phyloP scores from a whole-genome alignment of 2,888 invertebrate genomes.

The Drosophila sordidula region DNA sequence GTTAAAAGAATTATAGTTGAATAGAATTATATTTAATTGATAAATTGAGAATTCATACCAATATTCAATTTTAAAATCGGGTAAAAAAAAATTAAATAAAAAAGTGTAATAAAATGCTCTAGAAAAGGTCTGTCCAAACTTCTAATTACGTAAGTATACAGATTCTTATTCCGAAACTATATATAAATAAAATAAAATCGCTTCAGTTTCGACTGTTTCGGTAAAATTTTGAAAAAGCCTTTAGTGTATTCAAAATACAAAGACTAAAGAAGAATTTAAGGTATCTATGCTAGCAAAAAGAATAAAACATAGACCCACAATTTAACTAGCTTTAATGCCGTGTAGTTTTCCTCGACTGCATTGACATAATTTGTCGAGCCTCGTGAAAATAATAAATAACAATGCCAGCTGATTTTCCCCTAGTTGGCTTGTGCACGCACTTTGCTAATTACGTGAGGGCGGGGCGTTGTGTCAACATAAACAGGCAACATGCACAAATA shows the following conservation, averaged over 20 bases:
- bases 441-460: slow-evolving; percentile 20
- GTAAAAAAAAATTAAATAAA: too few relatives aligned
- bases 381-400: slow-evolving; percentile 21
- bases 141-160: too few relatives aligned
- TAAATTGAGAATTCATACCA: too few relatives aligned
- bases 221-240: not conserved
- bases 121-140: too few relatives aligned
- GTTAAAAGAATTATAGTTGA: too few relatives aligned
- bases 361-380: slow-evolving; percentile 33
- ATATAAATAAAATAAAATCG: too few relatives aligned
- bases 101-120: too few relatives aligned
- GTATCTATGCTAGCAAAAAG: not conserved
- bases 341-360: not conserved
- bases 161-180: too few relatives aligned
- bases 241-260: too few relatives aligned
- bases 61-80: too few relatives aligned
- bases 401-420: not conserved
- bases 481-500: slow-evolving; percentile 19
- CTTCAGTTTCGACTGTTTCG: too few relatives aligned
- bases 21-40: too few relatives aligned
- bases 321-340: not conserved
- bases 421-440: slow-evolving; percentile 36
- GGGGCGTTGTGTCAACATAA: slow-evolving; percentile 18
- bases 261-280: not conserved
- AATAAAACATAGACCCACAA: not conserved